Conservation (phyloP, 2,888 invertebrate genomes). For the Emesis russula region DNA sequence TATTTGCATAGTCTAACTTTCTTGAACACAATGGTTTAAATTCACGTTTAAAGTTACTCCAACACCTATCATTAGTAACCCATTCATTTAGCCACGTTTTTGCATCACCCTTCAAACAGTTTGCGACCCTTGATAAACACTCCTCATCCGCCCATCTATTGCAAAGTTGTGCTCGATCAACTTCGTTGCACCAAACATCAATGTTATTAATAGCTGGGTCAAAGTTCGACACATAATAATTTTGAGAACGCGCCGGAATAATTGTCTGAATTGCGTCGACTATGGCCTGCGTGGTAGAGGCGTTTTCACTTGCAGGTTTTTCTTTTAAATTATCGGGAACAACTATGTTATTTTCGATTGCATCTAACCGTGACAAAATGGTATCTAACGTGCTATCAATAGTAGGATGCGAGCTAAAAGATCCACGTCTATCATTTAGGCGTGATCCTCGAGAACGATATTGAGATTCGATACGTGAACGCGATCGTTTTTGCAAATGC, state of each 20-base stretch:
- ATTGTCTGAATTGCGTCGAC: constrained; percentile 14
- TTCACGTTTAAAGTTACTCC: constrained; percentile 45
- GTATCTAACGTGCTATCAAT: neutral
- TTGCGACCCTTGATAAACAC: neutral
- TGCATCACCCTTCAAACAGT: neutral
- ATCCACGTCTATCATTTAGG: too few species aligned
- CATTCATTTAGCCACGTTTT: constrained; percentile 30
- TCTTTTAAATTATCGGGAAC: too few species aligned
- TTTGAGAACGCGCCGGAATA: constrained; percentile 2
- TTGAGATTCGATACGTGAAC: neutral
- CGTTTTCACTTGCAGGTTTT: neutral
- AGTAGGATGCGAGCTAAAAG: too few species aligned
- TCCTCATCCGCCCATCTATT: neutral
- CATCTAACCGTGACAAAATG: neutral
- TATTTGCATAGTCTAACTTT: constrained; percentile 60
- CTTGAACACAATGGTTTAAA: constrained; percentile 54
- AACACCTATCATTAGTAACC: constrained; percentile 34
- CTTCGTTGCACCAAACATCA: neutral
- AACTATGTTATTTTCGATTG: neutral
- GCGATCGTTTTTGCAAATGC: neutral
- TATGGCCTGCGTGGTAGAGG: neutral
- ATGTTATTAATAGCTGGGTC: constrained; percentile 1
- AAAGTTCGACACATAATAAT: constrained; percentile 25
- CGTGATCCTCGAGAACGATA: too few species aligned
- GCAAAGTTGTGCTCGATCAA: neutral